These are phyloP conservation scores for Hemicordylus capensis DNA, from an alignment of 2,113 vertebrate species.

Conservation along the genomic window DNA sequence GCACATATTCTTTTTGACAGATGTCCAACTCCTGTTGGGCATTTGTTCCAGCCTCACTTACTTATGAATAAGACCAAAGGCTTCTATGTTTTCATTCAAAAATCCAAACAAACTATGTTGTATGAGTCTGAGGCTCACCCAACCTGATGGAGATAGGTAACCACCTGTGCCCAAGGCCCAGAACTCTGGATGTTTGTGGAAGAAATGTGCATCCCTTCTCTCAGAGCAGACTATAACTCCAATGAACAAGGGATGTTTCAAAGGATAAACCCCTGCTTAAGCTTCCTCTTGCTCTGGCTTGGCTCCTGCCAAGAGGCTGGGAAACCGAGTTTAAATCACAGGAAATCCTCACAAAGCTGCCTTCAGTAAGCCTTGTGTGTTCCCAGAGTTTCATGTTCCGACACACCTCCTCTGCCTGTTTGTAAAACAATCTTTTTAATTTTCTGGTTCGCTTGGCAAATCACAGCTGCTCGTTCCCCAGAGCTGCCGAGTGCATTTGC, in stretches of 20 bases:
- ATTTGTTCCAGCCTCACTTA: neutral
- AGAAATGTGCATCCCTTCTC: neutral
- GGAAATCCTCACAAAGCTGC: neutral
- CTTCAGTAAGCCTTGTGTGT: conserved; percentile 16
- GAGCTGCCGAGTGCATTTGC: conserved; percentile 29
- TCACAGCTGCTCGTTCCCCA: conserved; percentile 53
- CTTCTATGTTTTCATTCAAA: neutral
- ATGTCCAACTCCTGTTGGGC: neutral
- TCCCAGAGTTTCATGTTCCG: neutral
- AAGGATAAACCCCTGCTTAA: conserved; percentile 7
- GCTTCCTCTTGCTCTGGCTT: neutral
- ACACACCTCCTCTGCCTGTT: neutral
- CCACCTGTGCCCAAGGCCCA: neutral
- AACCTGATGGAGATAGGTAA: neutral
- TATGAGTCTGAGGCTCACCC: neutral
- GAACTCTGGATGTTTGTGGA: neutral
- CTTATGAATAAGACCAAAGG: neutral
- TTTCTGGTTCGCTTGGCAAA: conserved; percentile 62
- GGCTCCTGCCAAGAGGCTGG: conserved; percentile 5
- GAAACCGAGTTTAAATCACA: conserved; percentile 18
- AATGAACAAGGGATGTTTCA: neutral
- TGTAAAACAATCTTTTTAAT: conserved; percentile 48
- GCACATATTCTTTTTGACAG: neutral
- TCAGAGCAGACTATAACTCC: neutral
- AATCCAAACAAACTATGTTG: neutral